phyloP scores from a whole-genome alignment of 2,888 invertebrate genomes.

The Autographa gamma region DNA sequence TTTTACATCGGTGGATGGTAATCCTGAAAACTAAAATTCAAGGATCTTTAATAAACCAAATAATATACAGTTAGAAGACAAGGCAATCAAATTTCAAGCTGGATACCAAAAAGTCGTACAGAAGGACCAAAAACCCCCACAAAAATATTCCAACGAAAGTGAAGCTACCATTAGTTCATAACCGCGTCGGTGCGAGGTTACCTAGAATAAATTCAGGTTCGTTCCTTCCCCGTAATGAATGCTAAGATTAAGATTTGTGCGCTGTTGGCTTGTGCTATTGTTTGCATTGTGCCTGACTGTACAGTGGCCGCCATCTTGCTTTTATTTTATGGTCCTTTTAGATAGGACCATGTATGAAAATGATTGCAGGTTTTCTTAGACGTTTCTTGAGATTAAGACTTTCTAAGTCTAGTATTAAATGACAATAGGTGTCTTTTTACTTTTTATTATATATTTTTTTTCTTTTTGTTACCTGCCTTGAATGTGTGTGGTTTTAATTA shows the following conservation, averaged over 20 bases:
- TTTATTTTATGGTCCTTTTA: slow-evolving; percentile 33
- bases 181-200: slow-evolving; percentile 70
- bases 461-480: no score
- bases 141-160: slow-evolving; percentile 48
- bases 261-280: slow-evolving; percentile 82
- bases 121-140: slow-evolving; percentile 9
- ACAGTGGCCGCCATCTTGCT: slow-evolving; percentile 52
- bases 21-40: no score
- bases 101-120: background rate
- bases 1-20: no score
- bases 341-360: slow-evolving; percentile 18
- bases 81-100: no score
- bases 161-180: slow-evolving; percentile 74
- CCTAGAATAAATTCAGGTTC: slow-evolving; percentile 88
- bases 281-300: slow-evolving; percentile 82
- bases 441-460: no score
- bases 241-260: slow-evolving; percentile 88
- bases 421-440: background rate
- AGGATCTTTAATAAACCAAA: no score
- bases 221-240: slow-evolving; percentile 85
- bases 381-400: background rate
- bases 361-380: background rate
- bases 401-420: background rate
- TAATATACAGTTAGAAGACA: background rate
- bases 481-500: no score